Percentiles rank a stretch among this genome's conserved stretches.
phyloP scores from a whole-genome alignment of 2,113 vertebrate species.

The Myotis brandtii region DNA sequence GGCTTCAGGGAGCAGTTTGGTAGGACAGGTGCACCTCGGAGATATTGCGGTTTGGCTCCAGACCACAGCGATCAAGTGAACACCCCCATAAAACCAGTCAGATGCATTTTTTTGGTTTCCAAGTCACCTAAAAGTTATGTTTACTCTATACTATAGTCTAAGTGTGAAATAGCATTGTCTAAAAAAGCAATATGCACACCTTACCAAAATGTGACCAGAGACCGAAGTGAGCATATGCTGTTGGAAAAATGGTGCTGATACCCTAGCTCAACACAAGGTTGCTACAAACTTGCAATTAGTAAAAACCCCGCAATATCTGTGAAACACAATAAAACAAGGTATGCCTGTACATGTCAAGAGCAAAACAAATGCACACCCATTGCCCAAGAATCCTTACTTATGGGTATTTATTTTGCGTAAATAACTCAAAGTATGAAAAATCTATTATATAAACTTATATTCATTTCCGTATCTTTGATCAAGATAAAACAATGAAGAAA shows the following conservation, averaged over 20 bases:
- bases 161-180: not conserved
- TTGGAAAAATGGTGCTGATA: not conserved
- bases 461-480: not conserved
- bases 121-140: not conserved
- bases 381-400: too few relatives aligned
- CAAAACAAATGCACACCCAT: not conserved
- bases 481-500: not conserved
- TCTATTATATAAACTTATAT: not conserved
- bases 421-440: constrained; percentile 22
- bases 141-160: not conserved
- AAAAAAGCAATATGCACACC: not conserved
- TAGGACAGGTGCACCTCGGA: not conserved
- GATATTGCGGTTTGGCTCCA: too few relatives aligned
- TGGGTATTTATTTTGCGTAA: not conserved
- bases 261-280: too few relatives aligned
- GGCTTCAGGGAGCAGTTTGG: not conserved
- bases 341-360: not conserved
- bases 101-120: not conserved
- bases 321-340: not conserved
- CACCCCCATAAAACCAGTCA: not conserved
- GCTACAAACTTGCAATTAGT: not conserved
- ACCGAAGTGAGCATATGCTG: not conserved
- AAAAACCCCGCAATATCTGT: not conserved
- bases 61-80: not conserved
- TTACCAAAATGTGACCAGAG: not conserved